These are phyloP conservation scores for Ceratosolen fusciceps DNA, from an alignment of 1,140 invertebrate species.

Conservation along the genomic window DNA sequence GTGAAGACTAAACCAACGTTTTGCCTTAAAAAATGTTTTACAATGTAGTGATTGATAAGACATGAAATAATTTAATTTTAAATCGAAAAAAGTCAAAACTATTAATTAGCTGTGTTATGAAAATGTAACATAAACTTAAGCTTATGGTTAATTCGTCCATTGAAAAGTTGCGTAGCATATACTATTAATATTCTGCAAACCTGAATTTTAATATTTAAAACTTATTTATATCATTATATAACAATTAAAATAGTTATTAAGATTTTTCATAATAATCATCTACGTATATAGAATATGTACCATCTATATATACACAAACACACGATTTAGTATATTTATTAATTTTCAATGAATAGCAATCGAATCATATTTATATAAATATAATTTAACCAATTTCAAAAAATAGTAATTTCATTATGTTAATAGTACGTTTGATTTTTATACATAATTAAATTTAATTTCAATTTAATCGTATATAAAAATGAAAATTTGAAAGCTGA, in stretches of 20 bases:
- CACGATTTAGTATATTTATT: too few relatives aligned
- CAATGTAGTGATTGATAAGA: constrained; percentile 53
- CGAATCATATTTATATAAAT: too few relatives aligned
- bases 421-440: neutral
- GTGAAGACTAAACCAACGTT: constrained; percentile 57
- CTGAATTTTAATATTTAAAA: neutral
- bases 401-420: too few relatives aligned
- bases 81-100: constrained; percentile 49
- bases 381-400: too few relatives aligned
- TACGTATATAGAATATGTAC: constrained; percentile 19
- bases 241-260: constrained; percentile 38
- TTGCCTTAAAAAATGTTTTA: constrained; percentile 57
- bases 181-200: constrained; percentile 36
- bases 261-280: constrained; percentile 32
- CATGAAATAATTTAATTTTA: constrained; percentile 56
- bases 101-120: neutral
- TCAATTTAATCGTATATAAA: too few relatives aligned
- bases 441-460: neutral
- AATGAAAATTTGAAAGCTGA: neutral
- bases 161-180: too few relatives aligned
- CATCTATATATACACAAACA: neutral
- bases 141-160: neutral
- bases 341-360: too few relatives aligned
- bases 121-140: neutral
- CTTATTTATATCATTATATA: constrained; percentile 25